These are phyloP conservation scores for Crypturellus tataupa DNA, from an alignment of 2,797 vertebrate species.

Conservation along the genomic window DNA sequence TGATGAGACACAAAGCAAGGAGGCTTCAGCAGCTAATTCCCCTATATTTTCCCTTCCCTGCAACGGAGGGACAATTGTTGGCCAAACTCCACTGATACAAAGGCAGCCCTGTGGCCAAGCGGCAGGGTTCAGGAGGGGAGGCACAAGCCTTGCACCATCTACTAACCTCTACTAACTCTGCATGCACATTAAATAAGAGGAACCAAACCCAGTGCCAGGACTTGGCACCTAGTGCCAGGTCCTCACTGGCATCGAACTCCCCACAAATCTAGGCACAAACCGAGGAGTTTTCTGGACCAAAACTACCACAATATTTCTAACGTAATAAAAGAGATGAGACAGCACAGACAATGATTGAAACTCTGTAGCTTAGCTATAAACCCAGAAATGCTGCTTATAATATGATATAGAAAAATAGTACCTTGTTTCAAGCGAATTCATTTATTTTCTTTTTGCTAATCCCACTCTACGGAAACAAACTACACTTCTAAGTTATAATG, in stretches of 20 bases:
- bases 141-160: rapidly evolving
- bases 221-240: no score
- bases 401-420: rapidly evolving
- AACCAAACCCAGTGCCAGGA: background rate
- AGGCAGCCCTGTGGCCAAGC: background rate
- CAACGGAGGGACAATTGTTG: background rate
- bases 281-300: background rate
- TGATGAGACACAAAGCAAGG: background rate
- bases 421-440: background rate
- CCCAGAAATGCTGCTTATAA: background rate
- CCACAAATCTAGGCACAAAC: background rate
- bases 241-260: background rate
- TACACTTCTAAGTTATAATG: background rate
- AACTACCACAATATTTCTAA: background rate
- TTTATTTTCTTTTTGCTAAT: background rate
- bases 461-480: background rate
- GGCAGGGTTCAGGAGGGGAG: background rate
- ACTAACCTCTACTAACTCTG: rapidly evolving
- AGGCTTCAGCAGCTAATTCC: background rate
- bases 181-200: rapidly evolving
- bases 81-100: rapidly evolving
- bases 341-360: rapidly evolving
- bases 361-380: rapidly evolving
- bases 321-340: background rate
- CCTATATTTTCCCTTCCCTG: background rate